Percentiles rank a stretch among this genome's conserved stretches.
These are phyloP conservation scores for Forbesichthys papilliferus DNA, from an alignment of 2,113 vertebrate genomes.

Conservation along the genomic window DNA sequence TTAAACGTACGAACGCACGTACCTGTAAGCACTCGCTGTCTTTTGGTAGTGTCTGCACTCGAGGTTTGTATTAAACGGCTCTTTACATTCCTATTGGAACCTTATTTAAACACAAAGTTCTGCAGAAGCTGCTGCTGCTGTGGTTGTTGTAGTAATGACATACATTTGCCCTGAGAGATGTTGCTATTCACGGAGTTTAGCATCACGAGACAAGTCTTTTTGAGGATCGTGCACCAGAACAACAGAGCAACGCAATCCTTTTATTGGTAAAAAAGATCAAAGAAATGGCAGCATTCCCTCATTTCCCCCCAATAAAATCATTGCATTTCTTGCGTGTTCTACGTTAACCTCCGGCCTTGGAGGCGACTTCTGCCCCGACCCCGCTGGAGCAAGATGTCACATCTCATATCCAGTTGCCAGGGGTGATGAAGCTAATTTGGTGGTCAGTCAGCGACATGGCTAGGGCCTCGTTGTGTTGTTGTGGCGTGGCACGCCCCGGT, in stretches of 20 bases:
- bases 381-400: conserved; percentile 66
- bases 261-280: conserved; percentile 16
- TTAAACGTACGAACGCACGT: too few relatives aligned
- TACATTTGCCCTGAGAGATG: too few relatives aligned
- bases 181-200: too few relatives aligned
- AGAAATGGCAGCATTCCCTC: not conserved
- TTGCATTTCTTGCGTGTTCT: conserved; percentile 13
- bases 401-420: conserved; percentile 67
- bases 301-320: conserved; percentile 26
- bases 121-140: too few relatives aligned
- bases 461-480: conserved; percentile 55
- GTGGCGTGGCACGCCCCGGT: conserved; percentile 20
- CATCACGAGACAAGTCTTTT: too few relatives aligned
- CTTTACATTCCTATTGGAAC: too few relatives aligned
- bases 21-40: too few relatives aligned
- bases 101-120: too few relatives aligned
- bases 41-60: too few relatives aligned
- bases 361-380: conserved; percentile 31
- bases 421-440: conserved; percentile 76
- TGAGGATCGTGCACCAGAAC: not conserved
- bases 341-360: conserved; percentile 14
- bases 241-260: conserved; percentile 16
- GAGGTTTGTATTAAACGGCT: too few relatives aligned
- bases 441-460: conserved; percentile 74
- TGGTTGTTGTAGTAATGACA: too few relatives aligned